Conservation (phyloP, 2,113 vertebrate species). For the Phaethon lepturus region DNA sequence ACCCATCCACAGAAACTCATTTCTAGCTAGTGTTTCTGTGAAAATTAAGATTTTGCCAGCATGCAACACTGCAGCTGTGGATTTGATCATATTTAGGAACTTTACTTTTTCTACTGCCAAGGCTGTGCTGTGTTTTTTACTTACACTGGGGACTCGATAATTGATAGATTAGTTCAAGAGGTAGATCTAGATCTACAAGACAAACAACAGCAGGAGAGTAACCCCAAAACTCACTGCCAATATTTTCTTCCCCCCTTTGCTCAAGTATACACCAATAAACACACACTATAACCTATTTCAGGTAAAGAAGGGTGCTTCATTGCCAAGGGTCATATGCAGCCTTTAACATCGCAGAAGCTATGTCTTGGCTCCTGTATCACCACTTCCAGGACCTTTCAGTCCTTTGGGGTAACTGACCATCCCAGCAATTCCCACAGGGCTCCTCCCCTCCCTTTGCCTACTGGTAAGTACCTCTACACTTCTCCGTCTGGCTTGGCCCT, state of each 20-base stretch:
- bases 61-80: background rate
- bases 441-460: background rate
- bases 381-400: background rate
- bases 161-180: background rate
- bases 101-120: background rate
- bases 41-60: background rate
- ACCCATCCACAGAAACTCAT: background rate
- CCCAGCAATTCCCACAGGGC: background rate
- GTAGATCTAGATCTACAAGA: background rate
- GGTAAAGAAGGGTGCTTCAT: background rate
- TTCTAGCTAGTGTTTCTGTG: background rate
- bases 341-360: background rate
- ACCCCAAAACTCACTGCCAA: background rate
- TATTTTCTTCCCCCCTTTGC: background rate
- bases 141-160: background rate
- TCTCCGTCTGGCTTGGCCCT: accelerated
- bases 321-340: too few species aligned
- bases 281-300: background rate
- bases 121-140: background rate
- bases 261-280: background rate
- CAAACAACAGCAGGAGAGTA: background rate
- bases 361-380: background rate
- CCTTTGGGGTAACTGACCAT: background rate
- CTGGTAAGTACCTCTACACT: background rate
- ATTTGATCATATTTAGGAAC: background rate